phyloP scores from a whole-genome alignment of 2,888 invertebrate species.

The Ophion ellenae region DNA sequence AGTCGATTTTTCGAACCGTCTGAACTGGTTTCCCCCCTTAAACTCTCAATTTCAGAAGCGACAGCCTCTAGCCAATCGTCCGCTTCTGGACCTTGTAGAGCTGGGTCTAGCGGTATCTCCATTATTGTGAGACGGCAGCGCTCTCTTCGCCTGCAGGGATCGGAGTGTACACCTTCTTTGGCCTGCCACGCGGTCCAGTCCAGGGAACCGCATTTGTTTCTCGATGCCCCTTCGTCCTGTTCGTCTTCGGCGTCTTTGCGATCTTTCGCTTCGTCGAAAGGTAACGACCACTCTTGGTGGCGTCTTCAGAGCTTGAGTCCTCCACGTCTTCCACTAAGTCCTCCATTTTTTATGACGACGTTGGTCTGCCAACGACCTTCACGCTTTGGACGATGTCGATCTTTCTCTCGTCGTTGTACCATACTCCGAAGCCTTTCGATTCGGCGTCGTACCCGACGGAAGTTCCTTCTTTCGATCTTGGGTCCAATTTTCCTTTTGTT shows the following conservation, averaged over 20 bases:
- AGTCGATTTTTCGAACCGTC: too few species aligned
- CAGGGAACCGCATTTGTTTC: constrained; percentile 11
- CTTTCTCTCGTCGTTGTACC: constrained; percentile 18
- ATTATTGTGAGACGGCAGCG: constrained; percentile 35
- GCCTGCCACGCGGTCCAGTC: constrained; percentile 60
- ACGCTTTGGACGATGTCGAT: constrained; percentile 39
- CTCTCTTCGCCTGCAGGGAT: constrained; percentile 6
- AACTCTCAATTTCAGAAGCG: constrained; percentile 60
- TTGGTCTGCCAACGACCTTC: neutral
- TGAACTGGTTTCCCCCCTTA: neutral
- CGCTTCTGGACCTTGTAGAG: constrained; percentile 13
- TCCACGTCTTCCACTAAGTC: neutral
- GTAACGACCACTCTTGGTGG: constrained; percentile 3
- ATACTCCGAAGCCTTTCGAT: constrained; percentile 48
- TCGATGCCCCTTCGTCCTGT: constrained; percentile 9
- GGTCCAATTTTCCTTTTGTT: constrained; percentile 38
- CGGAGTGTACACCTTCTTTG: constrained; percentile 49
- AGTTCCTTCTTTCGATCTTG: constrained; percentile 29
- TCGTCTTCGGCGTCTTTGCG: constrained; percentile 18
- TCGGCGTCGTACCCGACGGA: constrained; percentile 44
- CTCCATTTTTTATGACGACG: neutral
- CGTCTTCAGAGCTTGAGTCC: neutral
- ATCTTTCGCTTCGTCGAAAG: neutral
- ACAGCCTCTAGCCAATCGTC: constrained; percentile 17
- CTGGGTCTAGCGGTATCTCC: constrained; percentile 42